Evolutionary conservation across 2,888 invertebrate species (phyloP).

Genomic region (Hofmannophila pseudospretella): DNA sequence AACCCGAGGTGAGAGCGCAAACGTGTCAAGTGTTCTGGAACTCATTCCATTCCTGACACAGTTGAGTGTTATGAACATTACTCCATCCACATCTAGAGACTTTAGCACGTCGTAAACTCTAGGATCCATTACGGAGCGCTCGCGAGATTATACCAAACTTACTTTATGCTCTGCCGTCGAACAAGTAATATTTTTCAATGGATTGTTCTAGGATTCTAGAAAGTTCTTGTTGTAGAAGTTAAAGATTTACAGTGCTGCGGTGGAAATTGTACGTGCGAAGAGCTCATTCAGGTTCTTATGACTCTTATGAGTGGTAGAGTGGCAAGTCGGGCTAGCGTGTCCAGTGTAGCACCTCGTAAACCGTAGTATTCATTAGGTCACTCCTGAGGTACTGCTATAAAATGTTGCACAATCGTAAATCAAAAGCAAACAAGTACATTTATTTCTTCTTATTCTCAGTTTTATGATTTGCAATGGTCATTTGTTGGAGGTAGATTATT

Average conservation of each 20-base stretch:
- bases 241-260: constrained; percentile 12
- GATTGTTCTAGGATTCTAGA: constrained; percentile 22
- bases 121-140: constrained; percentile 51
- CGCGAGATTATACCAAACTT: constrained; percentile 41
- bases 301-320: constrained; percentile 26
- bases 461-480: too few species aligned
- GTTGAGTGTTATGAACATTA: constrained; percentile 55
- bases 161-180: constrained; percentile 31
- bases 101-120: constrained; percentile 66
- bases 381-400: constrained; percentile 4
- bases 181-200: constrained; percentile 35
- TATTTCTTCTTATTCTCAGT: background rate
- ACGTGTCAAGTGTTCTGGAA: constrained; percentile 47
- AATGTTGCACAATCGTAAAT: background rate
- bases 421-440: background rate
- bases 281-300: constrained; percentile 30
- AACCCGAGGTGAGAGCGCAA: constrained; percentile 32
- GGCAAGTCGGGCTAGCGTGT: constrained; percentile 19
- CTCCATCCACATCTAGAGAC: constrained; percentile 47
- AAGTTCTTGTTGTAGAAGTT: constrained; percentile 14
- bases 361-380: constrained; percentile 27
- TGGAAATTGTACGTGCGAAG: constrained; percentile 30
- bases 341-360: constrained; percentile 38
- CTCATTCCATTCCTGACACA: constrained; percentile 46
- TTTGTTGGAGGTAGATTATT: too few species aligned